Base-by-base conservation (phyloP, 1,140 invertebrate genomes). In the Ceratosolen solmsi region DNA sequence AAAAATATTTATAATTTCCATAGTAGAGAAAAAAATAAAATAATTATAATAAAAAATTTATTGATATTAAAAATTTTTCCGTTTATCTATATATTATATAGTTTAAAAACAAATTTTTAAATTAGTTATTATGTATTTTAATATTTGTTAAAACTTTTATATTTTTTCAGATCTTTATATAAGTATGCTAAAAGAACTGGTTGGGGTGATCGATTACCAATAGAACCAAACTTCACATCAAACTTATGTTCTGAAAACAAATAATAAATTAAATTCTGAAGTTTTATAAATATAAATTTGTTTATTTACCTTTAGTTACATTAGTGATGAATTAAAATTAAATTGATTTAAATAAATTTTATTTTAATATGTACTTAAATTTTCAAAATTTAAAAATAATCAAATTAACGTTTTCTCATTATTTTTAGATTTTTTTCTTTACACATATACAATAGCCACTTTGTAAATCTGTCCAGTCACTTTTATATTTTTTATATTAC, bases 181-280 rank as follows among this genome's bases (percentile, higher is more conserved):
- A 91, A 93, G 84, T 96, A 95, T 90, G 95, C 95, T 2, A 93
- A 93, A 88, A 91, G 91, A 1, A 94, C 93, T 85, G 91, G 94
- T 82, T 96, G 95, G 95, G 96, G 96, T 7, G 96, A 97, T 90
- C 89, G 93, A 75, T 89, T 96, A 83, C 96, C 95, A 36, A 89
- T 95, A 38, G 89, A 51, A 60, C 20, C 33, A 38, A 36, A 36
- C 22, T 17, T 9, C 4, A 20, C 11, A 65, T 27, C 2, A 36
- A 13, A 54, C 3, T 4, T 20, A 17, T 4, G 3, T 20, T 20
- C 3, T 54, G 51, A 54, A 54, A 3, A 54, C 5, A 15, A 54
- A 54, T 46, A 46, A 13, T 13, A 54, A 54, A 20, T 54, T 22
- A 22, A 54, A 4, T 22, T 11, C 9, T 8, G 17, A 54, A 8